phyloP scores from a whole-genome alignment of 2,113 vertebrate genomes.

The Ochotona curzoniae region DNA sequence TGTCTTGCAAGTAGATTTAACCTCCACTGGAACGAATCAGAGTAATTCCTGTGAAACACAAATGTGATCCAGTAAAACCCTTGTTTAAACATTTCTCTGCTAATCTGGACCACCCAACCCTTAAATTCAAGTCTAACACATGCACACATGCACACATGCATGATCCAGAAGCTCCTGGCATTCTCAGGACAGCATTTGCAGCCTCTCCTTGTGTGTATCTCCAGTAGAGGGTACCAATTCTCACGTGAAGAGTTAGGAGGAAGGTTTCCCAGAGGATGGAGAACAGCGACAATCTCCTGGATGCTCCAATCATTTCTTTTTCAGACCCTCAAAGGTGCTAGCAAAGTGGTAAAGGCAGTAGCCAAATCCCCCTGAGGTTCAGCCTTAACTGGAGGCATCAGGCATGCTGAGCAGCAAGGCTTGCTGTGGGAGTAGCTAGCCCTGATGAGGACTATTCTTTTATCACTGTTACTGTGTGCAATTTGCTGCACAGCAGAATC shows the following conservation, averaged over 20 bases:
- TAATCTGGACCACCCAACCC: rapidly evolving
- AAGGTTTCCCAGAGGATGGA: neutral
- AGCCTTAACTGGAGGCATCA: neutral
- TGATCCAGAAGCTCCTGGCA: neutral
- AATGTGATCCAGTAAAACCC: neutral
- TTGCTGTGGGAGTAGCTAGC: rapidly evolving
- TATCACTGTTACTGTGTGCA: neutral
- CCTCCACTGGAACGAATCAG: neutral
- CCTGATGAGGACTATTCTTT: neutral
- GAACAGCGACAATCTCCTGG: too few relatives aligned
- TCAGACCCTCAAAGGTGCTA: neutral
- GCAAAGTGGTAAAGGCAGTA: neutral
- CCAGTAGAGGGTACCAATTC: neutral
- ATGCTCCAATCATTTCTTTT: neutral
- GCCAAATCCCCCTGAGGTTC: neutral
- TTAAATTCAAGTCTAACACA: neutral
- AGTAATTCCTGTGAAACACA: neutral
- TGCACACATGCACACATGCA: rapidly evolving
- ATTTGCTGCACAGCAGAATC: neutral
- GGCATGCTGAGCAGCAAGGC: rapidly evolving
- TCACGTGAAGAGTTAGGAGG: neutral
- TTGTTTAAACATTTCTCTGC: neutral
- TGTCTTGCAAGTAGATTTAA: neutral
- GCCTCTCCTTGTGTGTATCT: rapidly evolving
- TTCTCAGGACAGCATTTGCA: neutral